Percentiles rank a stretch among this genome's conserved stretches.
Evolutionary conservation across 2,888 invertebrate genomes (phyloP).

Genomic region (Atherix ibis): DNA sequence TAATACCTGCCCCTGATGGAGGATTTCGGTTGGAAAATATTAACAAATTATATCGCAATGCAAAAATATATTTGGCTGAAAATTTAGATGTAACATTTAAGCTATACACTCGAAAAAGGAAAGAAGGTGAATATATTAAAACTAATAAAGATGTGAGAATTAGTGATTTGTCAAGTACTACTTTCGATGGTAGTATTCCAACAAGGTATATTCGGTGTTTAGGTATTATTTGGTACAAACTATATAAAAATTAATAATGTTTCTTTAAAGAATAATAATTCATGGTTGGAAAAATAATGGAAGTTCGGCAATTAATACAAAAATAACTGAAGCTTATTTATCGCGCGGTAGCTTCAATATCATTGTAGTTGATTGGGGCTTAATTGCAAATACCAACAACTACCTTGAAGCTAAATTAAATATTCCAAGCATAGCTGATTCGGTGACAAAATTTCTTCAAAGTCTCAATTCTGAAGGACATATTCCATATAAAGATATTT

Average conservation of each 20-base stretch:
- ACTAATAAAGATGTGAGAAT: too few relatives aligned
- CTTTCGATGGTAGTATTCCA: too few relatives aligned
- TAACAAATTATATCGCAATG: too few relatives aligned
- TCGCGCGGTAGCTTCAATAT: conserved; percentile 41
- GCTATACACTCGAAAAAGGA: too few relatives aligned
- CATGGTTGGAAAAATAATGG: conserved; percentile 43
- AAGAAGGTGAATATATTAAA: too few relatives aligned
- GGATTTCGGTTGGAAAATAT: background rate
- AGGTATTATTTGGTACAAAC: too few relatives aligned
- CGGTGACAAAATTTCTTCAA: conserved; percentile 20
- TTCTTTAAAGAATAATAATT: conserved; percentile 24
- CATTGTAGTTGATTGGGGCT: conserved; percentile 43
- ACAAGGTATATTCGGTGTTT: too few relatives aligned
- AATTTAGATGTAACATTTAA: too few relatives aligned
- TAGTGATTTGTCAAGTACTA: too few relatives aligned
- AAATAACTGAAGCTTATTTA: conserved; percentile 34
- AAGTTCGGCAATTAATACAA: conserved; percentile 19
- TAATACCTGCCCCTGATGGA: background rate
- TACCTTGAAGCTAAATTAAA: conserved; percentile 38
- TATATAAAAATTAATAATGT: too few relatives aligned
- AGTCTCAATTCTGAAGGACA: conserved; percentile 33
- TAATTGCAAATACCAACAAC: conserved; percentile 38
- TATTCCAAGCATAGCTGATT: conserved; percentile 18
- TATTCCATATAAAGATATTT: conserved; percentile 33
- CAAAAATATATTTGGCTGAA: too few relatives aligned